phyloP scores from a whole-genome alignment of 2,113 vertebrate species.

The Cryptotis parvus region DNA sequence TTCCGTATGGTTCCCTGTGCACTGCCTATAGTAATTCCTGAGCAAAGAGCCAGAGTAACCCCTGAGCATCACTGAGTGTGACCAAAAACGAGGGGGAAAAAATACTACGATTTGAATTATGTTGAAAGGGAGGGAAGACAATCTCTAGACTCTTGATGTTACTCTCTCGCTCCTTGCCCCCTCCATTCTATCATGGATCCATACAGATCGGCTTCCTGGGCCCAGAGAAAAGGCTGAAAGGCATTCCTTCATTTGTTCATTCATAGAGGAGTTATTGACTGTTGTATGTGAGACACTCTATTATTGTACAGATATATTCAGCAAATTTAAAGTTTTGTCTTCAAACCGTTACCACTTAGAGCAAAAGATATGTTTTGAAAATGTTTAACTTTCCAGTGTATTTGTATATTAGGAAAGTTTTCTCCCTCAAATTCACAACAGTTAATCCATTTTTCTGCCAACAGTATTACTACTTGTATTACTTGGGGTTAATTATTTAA shows the following conservation, averaged over 20 bases:
- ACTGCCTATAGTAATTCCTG: too few species aligned
- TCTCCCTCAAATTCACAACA: background rate
- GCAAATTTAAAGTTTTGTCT: background rate
- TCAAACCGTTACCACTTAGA: background rate
- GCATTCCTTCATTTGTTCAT: slow-evolving; percentile 19
- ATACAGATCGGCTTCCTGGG: background rate
- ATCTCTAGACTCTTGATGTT: background rate
- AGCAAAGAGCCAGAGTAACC: too few species aligned
- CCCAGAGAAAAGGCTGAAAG: background rate
- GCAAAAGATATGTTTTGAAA: slow-evolving; percentile 13
- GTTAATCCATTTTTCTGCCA: slow-evolving; percentile 9
- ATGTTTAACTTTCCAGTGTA: background rate
- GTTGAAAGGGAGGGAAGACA: background rate
- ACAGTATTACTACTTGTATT: background rate
- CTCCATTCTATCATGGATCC: background rate
- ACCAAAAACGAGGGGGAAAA: too few species aligned
- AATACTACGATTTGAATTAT: background rate
- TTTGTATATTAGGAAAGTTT: slow-evolving; percentile 41
- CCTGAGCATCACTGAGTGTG: too few species aligned
- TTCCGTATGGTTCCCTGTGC: too few species aligned
- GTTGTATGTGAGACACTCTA: background rate
- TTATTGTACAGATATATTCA: background rate
- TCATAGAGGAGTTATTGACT: background rate
- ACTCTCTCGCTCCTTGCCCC: background rate
- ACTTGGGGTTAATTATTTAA: background rate